Conservation (phyloP, 2,797 vertebrate species). For the Falco cherrug region DNA sequence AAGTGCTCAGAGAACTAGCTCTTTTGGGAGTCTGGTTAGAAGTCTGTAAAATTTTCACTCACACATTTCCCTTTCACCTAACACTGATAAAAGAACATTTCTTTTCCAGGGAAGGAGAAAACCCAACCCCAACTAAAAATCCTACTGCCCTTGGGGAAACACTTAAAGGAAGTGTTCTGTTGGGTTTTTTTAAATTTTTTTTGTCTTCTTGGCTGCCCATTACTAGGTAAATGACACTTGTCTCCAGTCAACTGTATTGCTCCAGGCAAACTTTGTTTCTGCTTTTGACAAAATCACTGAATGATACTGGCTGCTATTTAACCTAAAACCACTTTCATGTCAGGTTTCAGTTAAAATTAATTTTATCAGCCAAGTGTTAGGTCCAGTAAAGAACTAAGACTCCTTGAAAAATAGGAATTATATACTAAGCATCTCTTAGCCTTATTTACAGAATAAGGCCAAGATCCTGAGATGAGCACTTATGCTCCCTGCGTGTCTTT, state of each 20-base stretch:
- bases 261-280: not conserved
- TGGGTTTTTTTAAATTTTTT: not conserved
- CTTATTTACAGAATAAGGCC: not conserved
- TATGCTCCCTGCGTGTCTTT: not conserved
- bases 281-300: not conserved
- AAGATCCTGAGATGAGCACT: not conserved
- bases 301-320: not conserved
- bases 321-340: not conserved
- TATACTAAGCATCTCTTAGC: not conserved
- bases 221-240: not conserved
- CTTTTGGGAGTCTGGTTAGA: slow-evolving; percentile 1
- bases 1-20: not conserved
- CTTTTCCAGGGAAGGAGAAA: not conserved
- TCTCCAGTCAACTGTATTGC: not conserved
- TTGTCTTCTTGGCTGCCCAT: not conserved
- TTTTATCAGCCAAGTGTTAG: not conserved
- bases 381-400: not conserved
- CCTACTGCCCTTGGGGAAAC: not conserved
- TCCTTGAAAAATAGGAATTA: not conserved
- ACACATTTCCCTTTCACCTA: not conserved
- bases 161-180: not conserved
- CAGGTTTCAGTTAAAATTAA: not conserved
- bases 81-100: not conserved
- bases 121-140: not conserved
- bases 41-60: not conserved